phyloP scores from a whole-genome alignment of 2,113 vertebrate species.

The Lasiurus cinereus region DNA sequence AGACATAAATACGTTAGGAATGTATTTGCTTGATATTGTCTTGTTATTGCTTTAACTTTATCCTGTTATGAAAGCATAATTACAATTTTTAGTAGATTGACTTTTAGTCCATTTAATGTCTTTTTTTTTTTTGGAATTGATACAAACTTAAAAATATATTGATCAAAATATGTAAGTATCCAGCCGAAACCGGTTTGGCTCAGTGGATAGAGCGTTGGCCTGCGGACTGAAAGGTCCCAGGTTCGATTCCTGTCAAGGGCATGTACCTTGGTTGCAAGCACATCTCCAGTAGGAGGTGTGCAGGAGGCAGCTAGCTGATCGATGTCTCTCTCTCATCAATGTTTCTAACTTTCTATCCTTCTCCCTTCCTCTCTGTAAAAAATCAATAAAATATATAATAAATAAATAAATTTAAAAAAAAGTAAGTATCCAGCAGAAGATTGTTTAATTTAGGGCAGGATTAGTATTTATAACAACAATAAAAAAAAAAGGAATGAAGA shows the following conservation, averaged over 20 bases:
- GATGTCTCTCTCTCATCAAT: no score
- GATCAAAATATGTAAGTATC: slow-evolving; percentile 7
- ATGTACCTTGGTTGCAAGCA: no score
- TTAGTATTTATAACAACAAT: neutral
- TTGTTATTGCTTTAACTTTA: slow-evolving; percentile 39
- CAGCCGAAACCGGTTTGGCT: no score
- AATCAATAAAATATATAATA: no score
- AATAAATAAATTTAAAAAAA: neutral
- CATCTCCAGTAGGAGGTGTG: no score
- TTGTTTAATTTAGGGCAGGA: neutral
- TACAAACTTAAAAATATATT: slow-evolving; percentile 35
- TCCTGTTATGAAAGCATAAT: neutral
- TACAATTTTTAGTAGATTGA: slow-evolving; percentile 5
- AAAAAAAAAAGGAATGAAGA: neutral
- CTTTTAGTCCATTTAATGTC: neutral
- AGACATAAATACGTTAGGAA: neutral
- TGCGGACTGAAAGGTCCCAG: no score
- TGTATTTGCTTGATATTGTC: neutral
- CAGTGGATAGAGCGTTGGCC: no score
- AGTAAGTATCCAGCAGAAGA: neutral
- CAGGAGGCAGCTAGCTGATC: no score
- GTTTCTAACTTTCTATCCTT: no score
- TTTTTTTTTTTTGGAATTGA: slow-evolving; percentile 33
- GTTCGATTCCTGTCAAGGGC: no score
- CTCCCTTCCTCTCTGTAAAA: no score